Percentiles rank a stretch among this genome's conserved stretches.
Evolutionary conservation across 1,140 invertebrate genomes (phyloP).

Genomic region (Coptotermes formosanus): DNA sequence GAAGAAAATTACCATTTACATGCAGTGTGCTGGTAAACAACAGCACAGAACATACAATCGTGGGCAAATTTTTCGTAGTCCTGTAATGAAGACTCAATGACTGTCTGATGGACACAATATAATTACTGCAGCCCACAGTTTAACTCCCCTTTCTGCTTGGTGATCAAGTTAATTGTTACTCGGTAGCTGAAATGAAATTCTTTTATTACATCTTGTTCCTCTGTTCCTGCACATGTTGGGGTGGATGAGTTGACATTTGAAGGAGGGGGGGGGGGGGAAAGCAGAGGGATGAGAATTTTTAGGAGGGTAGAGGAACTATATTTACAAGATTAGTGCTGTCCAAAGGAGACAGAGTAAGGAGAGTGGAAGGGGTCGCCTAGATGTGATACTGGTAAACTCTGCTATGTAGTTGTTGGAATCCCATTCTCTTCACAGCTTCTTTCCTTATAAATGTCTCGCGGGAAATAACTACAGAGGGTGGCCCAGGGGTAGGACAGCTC

Average conservation of each 20-base stretch:
- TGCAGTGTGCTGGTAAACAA: too few species aligned
- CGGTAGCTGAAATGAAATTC: background rate
- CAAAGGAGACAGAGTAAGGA: background rate
- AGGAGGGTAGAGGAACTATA: background rate
- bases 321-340: conserved; percentile 17
- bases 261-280: background rate
- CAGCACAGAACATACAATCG: too few species aligned
- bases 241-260: conserved; percentile 5
- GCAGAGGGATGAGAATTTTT: background rate
- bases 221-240: background rate
- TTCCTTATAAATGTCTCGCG: conserved; percentile 15
- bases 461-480: conserved; percentile 14
- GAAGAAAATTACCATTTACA: too few species aligned
- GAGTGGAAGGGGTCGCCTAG: background rate
- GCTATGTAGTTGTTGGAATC: background rate
- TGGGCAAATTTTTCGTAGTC: too few species aligned
- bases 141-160: background rate
- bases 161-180: background rate
- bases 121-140: too few species aligned
- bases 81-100: too few species aligned
- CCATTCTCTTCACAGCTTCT: conserved; percentile 3
- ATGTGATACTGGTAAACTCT: too few species aligned
- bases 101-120: too few species aligned
- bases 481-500: background rate
- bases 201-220: background rate